Evolutionary conservation across 2,113 vertebrate species (phyloP), one percentile per base, ranked within the genome.

Genomic region (Dermatemys mawii): DNA sequence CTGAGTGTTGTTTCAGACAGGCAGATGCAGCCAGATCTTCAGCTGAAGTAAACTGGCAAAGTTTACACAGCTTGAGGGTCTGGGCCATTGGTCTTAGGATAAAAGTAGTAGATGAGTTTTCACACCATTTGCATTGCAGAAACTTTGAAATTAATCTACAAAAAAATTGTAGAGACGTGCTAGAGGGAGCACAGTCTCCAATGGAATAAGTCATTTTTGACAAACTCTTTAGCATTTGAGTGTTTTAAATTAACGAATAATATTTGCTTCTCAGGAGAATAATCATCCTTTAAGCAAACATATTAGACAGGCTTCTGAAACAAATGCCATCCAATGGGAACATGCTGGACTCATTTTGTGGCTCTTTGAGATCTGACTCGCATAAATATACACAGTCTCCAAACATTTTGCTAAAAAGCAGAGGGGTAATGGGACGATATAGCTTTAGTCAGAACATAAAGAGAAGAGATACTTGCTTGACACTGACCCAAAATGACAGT

Each of bases 221-320:
- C 22, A 80, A 55, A 8, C 53, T 29, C 54, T 63, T 41, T 78
- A 93, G 44, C 63, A 48, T 6, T 57, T 70, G 27, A 5, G 85
- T 92, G 60, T 78, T 89, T 86, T 78, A 97, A 98, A 97, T 96
- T 89, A 97, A 97, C 87, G 70, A 94, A 92, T 95, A 91, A 96
- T 90, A 91, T 83, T 98, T 93, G 79, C 93, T 98, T 97, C 95
- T 90, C 83, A 24, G 84, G 95, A 95, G 78, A 95, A 96, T 97
- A 97, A 97, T 98, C 83, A 90, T 78, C 82, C 24, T 94, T 95
- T 97, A 97, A 98, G 96, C 89, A 97, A 97, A 97, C 73, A 90
- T 81, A 82, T 82, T 8, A 95, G 89, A 57, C 82, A 78, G 90
- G 73, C 80, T 96, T 94, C 84, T 96, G 83, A 95, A 95, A 87